Evolutionary conservation across 1,140 invertebrate genomes (phyloP).

Genomic region (Calycopis cecrops): DNA sequence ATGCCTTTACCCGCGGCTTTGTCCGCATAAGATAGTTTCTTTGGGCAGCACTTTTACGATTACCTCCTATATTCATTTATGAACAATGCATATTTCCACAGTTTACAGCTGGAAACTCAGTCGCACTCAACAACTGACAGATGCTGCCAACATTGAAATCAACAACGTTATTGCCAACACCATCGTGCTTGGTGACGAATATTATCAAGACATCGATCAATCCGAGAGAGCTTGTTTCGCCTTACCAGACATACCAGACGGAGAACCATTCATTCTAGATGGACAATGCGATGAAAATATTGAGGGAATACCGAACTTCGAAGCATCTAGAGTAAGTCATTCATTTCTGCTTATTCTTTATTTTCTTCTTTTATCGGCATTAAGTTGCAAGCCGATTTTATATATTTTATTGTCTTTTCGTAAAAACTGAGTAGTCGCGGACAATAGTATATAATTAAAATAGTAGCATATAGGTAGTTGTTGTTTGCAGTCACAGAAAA

Average conservation of each 20-base stretch:
- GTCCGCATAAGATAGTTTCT: no score
- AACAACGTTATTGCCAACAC: constrained; percentile 30
- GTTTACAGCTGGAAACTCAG: constrained; percentile 59
- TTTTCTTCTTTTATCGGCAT: no score
- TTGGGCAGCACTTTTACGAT: no score
- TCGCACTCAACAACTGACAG: constrained; percentile 31
- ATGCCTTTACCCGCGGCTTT: no score
- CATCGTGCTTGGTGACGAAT: constrained; percentile 37
- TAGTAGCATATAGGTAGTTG: no score
- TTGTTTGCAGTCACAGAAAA: no score
- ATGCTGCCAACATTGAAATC: constrained; percentile 27
- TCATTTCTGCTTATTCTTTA: not conserved
- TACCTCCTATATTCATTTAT: no score
- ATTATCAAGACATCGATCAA: constrained; percentile 39
- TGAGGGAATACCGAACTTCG: constrained; percentile 33
- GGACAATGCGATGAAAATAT: constrained; percentile 47
- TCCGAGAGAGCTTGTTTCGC: constrained; percentile 39
- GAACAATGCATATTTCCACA: constrained; percentile 23
- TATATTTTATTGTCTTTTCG: no score
- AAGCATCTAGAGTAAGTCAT: constrained; percentile 33
- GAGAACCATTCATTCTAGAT: constrained; percentile 32
- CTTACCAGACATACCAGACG: constrained; percentile 30
- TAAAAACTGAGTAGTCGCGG: no score
- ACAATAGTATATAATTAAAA: no score
- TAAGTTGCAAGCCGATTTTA: no score